These are phyloP conservation scores for Molothrus aeneus DNA, from an alignment of 2,797 vertebrate genomes.

Conservation along the genomic window DNA sequence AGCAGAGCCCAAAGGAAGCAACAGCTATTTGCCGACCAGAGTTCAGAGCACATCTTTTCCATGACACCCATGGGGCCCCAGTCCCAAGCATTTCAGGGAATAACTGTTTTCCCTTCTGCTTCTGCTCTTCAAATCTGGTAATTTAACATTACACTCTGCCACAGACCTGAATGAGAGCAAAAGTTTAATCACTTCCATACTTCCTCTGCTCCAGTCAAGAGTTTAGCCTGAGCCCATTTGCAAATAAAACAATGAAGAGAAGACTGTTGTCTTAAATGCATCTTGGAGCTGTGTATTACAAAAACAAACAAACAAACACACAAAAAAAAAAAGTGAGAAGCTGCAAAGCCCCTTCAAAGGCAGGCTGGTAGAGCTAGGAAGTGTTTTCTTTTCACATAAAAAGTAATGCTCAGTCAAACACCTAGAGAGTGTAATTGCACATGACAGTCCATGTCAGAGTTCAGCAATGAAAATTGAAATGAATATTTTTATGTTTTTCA, in stretches of 20 bases:
- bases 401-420: slow-evolving; percentile 7
- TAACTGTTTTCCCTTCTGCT: not conserved
- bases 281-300: not conserved
- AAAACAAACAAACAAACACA: not conserved
- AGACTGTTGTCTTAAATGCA: not conserved
- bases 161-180: not conserved
- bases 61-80: not conserved
- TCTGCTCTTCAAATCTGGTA: not conserved
- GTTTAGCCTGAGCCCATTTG: not conserved
- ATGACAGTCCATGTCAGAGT: slow-evolving; percentile 45
- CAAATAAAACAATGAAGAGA: not conserved
- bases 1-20: not conserved
- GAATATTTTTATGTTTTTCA: not conserved
- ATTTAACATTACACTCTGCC: not conserved
- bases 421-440: slow-evolving; percentile 25
- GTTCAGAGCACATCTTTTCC: not conserved
- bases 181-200: slow-evolving; percentile 40
- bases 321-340: not conserved
- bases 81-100: not conserved
- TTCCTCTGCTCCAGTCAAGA: not conserved
- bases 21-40: not conserved
- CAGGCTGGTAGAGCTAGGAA: not conserved
- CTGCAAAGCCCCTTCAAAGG: not conserved
- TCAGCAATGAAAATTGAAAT: slow-evolving; percentile 23
- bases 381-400: not conserved